Evolutionary conservation across 2,113 vertebrate species (phyloP).

Genomic region (Paraplagusia blochii): DNA sequence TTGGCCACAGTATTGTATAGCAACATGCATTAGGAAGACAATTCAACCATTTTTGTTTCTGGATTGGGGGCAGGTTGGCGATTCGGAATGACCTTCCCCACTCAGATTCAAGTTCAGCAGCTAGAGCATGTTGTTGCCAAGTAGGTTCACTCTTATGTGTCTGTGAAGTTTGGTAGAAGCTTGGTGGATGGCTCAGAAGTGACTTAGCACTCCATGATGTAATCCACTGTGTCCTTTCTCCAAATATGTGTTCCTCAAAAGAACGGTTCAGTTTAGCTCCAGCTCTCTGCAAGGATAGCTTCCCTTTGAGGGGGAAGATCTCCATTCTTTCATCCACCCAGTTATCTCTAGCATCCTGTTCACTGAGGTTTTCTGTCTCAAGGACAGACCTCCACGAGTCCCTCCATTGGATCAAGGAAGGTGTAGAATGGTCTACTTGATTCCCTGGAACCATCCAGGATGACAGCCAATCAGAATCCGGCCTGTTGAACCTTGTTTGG

Average conservation of each 20-base stretch:
- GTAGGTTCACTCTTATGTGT: too few relatives aligned
- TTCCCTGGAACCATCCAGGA: slow-evolving; percentile 56
- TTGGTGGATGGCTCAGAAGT: too few relatives aligned
- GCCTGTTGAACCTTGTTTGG: neutral
- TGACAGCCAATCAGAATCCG: slow-evolving; percentile 46
- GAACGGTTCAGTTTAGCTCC: slow-evolving; percentile 23
- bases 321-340: slow-evolving; percentile 10
- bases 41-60: too few relatives aligned
- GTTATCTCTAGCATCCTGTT: neutral
- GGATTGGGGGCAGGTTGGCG: too few relatives aligned
- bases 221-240: too few relatives aligned
- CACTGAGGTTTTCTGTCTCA: slow-evolving; percentile 3
- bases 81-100: too few relatives aligned
- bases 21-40: too few relatives aligned
- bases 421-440: slow-evolving; percentile 44
- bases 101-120: too few relatives aligned
- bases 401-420: slow-evolving; percentile 50
- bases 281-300: slow-evolving; percentile 9
- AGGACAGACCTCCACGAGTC: slow-evolving; percentile 47
- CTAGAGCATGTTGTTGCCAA: too few relatives aligned
- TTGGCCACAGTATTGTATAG: too few relatives aligned
- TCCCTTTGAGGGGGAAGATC: slow-evolving; percentile 20
- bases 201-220: too few relatives aligned
- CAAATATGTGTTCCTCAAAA: slow-evolving; percentile 22
- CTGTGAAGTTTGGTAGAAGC: too few relatives aligned